Base-by-base conservation (phyloP, 2,797 vertebrate genomes). In the Phoxinus dragarum region DNA sequence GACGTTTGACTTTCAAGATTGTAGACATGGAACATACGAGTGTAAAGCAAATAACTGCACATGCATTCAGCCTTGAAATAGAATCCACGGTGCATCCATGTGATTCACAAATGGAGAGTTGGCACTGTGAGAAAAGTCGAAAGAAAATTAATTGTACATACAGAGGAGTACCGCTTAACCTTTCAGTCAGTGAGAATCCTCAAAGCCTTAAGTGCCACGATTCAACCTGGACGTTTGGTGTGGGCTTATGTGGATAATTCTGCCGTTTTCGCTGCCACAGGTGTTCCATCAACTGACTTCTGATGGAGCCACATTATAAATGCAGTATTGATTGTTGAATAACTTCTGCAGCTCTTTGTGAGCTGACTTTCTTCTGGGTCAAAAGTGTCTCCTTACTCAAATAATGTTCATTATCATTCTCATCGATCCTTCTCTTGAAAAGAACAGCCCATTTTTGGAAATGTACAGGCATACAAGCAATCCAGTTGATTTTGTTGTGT, bases 311-410 rank as follows among this genome's bases (percentile, higher is more conserved):
- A 74, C 59, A 59, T 85, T 67, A 74, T 36, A 31, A 67, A 85
- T 85, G 56, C 68, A 74, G 42, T 80, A 80, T 85, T 80, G 77
- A 85, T 85, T 79, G 31, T 21, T 74, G 84, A 74, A 73, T 80
- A 74, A 52, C 69, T 84, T 71, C 42, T 74, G 69, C 21, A 85
- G 84, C 69, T 66, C n/a, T 80, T 54, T 52, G 54, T 52, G 54
- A 80, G 56, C 47, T 42, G 44, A 85, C 68, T 71, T 74, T 84
- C 38, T 69, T 80, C 44, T 80, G 42, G 56, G 36, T 74, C 34
- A 85, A 74, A 85, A 74, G 69, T 64, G 21, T 74, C 11, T 77
- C 54, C 36, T 67, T 73, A 11, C 34, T 80, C 10, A 74, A 80
- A 80, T 31, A 64, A 84, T 80, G 69, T 80, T 85, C 31, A 85